A percentile compares a stretch with the other conserved stretches of the same genome.
Conservation (phyloP, 1,140 invertebrate genomes). For the Melipona quadrifasciata region DNA sequence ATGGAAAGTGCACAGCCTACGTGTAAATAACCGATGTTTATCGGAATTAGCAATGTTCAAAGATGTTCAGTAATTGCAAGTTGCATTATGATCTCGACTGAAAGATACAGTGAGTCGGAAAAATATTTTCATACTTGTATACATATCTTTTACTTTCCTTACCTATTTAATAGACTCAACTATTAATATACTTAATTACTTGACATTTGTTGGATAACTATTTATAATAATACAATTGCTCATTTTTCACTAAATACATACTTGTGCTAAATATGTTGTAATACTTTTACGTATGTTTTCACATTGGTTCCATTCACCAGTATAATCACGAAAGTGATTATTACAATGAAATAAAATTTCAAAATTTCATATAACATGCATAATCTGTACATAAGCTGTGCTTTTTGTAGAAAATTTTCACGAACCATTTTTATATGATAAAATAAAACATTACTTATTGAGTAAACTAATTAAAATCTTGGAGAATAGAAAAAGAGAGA, state of each 20-base stretch:
- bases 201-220: too few relatives aligned
- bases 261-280: not conserved
- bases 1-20: not conserved
- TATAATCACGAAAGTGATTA: not conserved
- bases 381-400: not conserved
- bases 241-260: not conserved
- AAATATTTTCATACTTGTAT: too few relatives aligned
- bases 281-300: not conserved
- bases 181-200: too few relatives aligned
- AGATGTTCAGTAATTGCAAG: not conserved
- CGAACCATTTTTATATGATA: not conserved
- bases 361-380: not conserved
- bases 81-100: too few relatives aligned
- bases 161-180: too few relatives aligned
- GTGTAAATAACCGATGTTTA: not conserved
- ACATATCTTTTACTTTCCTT: too few relatives aligned
- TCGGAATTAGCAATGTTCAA: not conserved
- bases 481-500: not conserved
- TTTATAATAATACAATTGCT: not conserved
- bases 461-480: too few relatives aligned
- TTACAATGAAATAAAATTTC: not conserved
- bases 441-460: not conserved
- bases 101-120: too few relatives aligned
- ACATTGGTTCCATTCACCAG: not conserved
- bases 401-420: not conserved